Conservation (phyloP, 2,113 vertebrate genomes). For the Cichladusa arquata region DNA sequence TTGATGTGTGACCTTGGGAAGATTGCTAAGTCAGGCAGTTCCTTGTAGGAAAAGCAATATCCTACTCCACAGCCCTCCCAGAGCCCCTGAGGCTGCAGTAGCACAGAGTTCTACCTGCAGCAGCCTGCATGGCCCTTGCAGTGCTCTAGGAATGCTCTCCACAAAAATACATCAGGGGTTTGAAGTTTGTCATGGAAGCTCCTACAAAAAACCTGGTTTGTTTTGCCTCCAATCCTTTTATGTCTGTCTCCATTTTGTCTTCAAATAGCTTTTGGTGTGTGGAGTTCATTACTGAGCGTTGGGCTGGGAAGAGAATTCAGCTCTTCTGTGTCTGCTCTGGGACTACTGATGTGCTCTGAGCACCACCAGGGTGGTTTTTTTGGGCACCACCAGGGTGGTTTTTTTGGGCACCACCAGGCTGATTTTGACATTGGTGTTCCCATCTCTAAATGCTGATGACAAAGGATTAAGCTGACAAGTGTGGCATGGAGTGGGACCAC, state of each 20-base stretch:
- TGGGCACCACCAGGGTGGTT: neutral
- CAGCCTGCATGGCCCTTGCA: neutral
- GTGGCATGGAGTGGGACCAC: neutral
- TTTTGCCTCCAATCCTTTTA: neutral
- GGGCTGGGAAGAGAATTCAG: neutral
- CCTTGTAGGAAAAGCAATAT: neutral
- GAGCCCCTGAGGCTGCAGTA: neutral
- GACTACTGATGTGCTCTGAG: neutral
- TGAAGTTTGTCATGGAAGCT: neutral
- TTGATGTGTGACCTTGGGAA: slow-evolving; percentile 42
- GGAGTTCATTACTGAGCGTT: neutral
- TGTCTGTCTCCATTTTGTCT: neutral
- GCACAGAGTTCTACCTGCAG: neutral
- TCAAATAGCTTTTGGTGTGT: neutral
- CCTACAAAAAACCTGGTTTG: neutral
- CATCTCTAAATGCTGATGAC: neutral
- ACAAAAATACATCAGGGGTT: neutral
- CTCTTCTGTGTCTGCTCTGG: neutral
- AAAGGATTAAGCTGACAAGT: neutral
- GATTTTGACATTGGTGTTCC: neutral
- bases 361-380: neutral
- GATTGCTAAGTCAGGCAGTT: slow-evolving; percentile 12
- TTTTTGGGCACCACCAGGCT: neutral
- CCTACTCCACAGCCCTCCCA: neutral
- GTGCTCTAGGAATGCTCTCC: neutral